Percentiles rank a stretch among this genome's conserved stretches.
Evolutionary conservation across 2,113 vertebrate species (phyloP).

Genomic region (Piaya cayana): DNA sequence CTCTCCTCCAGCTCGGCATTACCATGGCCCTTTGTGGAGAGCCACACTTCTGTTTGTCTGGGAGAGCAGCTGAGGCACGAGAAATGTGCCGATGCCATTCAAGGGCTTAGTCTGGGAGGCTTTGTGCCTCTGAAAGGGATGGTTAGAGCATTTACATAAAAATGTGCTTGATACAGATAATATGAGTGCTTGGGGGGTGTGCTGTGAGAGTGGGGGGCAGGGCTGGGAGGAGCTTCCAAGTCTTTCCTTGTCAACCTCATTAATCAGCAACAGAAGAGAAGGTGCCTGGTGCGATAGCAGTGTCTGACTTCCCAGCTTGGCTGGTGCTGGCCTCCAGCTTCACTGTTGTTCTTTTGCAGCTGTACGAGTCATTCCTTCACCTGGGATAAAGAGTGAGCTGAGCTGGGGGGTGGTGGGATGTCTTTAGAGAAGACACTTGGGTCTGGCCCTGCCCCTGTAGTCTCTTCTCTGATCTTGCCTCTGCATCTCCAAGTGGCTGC

Average conservation of each 20-base stretch:
- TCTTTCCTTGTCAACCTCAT: background rate
- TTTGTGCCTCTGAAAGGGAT: constrained; percentile 67
- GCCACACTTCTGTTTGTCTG: constrained; percentile 66
- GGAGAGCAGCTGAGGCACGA: constrained; percentile 66
- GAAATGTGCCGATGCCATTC: constrained; percentile 52
- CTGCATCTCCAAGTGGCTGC: background rate
- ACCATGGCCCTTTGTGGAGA: constrained; percentile 55
- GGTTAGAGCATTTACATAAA: constrained; percentile 64
- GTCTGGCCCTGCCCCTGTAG: background rate
- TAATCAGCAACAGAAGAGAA: background rate
- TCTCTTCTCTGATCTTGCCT: background rate
- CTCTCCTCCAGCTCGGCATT: background rate
- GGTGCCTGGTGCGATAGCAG: background rate
- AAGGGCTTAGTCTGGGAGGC: constrained; percentile 32
- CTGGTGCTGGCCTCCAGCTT: background rate
- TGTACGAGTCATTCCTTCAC: accelerated
- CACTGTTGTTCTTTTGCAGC: background rate
- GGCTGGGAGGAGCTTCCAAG: background rate
- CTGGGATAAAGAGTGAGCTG: background rate
- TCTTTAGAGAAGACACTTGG: background rate
- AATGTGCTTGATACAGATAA: constrained; percentile 69
- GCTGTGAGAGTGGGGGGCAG: background rate
- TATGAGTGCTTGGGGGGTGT: constrained; percentile 10
- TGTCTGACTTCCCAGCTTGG: accelerated
- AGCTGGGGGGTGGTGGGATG: accelerated